Evolutionary conservation across 2,113 vertebrate genomes (phyloP).

Genomic region (Equus przewalskii): DNA sequence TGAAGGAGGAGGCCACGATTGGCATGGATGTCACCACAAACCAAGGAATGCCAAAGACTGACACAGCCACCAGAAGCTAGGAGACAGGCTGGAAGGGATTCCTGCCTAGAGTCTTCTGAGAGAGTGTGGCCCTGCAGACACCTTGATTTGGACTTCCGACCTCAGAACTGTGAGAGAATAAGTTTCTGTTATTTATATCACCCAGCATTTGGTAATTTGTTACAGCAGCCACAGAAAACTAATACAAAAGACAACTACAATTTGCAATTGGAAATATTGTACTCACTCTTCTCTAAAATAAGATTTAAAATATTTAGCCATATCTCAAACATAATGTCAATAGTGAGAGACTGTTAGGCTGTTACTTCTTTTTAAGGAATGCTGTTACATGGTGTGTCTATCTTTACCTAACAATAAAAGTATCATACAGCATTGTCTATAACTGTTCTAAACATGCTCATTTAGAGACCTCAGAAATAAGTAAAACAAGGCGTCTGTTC

Average conservation of each 20-base stretch:
- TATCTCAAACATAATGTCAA: constrained; percentile 48
- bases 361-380: not conserved
- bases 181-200: not conserved
- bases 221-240: not conserved
- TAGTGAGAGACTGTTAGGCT: not conserved
- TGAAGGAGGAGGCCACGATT: not conserved
- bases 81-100: not conserved
- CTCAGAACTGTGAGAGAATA: not conserved
- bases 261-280: constrained; percentile 57
- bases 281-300: constrained; percentile 42
- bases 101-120: not conserved
- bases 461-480: constrained; percentile 67
- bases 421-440: not conserved
- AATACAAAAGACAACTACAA: not conserved
- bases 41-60: not conserved
- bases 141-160: not conserved
- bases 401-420: constrained; percentile 60
- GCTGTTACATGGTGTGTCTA: not conserved
- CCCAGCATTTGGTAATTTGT: not conserved
- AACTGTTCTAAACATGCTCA: constrained; percentile 58
- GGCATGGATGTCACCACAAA: not conserved
- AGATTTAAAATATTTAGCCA: constrained; percentile 8
- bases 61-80: fast-evolving
- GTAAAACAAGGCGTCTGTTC: constrained; percentile 46
- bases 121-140: not conserved